Evolutionary conservation across 2,888 invertebrate genomes (phyloP).

Genomic region (Gasteruption jaculator): DNA sequence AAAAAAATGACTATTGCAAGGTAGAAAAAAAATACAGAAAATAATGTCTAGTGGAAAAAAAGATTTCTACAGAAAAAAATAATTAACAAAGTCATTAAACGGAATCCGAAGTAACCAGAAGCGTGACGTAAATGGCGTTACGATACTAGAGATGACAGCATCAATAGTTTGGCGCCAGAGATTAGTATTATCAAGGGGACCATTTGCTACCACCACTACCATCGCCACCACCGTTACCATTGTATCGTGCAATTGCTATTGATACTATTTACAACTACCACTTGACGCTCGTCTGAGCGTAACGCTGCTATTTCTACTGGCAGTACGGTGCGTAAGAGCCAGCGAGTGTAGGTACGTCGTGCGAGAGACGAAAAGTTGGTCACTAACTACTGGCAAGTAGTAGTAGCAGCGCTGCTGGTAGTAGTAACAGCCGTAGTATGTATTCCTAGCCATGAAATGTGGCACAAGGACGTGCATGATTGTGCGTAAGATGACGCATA

Average conservation of each 20-base stretch:
- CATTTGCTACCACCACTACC: slow-evolving; percentile 26
- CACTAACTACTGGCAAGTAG: slow-evolving; percentile 27
- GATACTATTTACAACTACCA: slow-evolving; percentile 7
- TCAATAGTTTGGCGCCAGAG: not conserved
- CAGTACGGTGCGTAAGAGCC: too few relatives aligned
- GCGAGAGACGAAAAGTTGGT: slow-evolving; percentile 32
- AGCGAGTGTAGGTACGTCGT: slow-evolving; percentile 31
- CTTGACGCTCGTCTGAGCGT: slow-evolving; percentile 24
- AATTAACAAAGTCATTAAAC: too few relatives aligned
- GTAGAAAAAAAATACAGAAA: too few relatives aligned
- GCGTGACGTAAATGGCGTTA: too few relatives aligned
- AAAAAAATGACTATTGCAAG: too few relatives aligned
- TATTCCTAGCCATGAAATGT: slow-evolving; percentile 36
- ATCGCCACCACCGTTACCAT: slow-evolving; percentile 18
- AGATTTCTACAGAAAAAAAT: too few relatives aligned
- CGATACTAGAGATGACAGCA: too few relatives aligned
- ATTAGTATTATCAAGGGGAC: slow-evolving; percentile 12
- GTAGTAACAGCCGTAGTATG: too few relatives aligned
- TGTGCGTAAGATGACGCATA: slow-evolving; percentile 24
- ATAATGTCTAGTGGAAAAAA: too few relatives aligned
- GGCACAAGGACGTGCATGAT: slow-evolving; percentile 43
- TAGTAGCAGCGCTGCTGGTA: too few relatives aligned
- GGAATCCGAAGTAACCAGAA: too few relatives aligned
- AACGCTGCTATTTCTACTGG: slow-evolving; percentile 35
- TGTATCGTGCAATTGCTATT: too few relatives aligned